Percentiles rank a stretch among this genome's conserved stretches.
These are phyloP conservation scores for Amphipoea lucens DNA, from an alignment of 2,888 invertebrate genomes.

Conservation along the genomic window DNA sequence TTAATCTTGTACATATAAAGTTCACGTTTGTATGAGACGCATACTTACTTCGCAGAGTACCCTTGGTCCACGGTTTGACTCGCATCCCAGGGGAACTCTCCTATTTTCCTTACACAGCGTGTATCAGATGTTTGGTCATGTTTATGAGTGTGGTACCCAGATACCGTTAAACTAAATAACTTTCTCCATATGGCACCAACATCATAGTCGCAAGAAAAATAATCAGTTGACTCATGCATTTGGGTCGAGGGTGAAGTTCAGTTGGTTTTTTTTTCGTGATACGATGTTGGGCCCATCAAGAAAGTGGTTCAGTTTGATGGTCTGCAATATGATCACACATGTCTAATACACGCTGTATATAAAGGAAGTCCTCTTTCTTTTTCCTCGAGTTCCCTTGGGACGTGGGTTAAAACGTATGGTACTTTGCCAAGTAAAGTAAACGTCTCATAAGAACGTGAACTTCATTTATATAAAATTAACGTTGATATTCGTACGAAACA, in stretches of 20 bases:
- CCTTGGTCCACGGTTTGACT: background rate
- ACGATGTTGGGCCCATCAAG: background rate
- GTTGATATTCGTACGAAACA: background rate
- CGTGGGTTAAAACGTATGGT: background rate
- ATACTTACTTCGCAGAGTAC: background rate
- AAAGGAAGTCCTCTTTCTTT: background rate
- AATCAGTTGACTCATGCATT: background rate
- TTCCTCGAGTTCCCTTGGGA: background rate
- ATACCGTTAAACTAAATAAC: background rate
- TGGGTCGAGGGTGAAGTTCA: background rate
- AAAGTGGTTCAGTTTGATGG: background rate
- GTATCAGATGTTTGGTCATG: background rate
- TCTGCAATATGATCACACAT: too few species aligned
- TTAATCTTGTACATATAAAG: background rate
- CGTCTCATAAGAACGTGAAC: background rate
- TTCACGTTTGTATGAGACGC: background rate
- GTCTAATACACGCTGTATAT: background rate
- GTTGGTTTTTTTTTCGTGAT: background rate
- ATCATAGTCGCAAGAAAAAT: background rate
- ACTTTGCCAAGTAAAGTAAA: background rate
- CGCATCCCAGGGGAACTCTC: background rate
- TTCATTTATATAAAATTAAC: background rate
- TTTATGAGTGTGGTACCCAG: background rate
- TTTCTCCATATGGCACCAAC: too few species aligned
- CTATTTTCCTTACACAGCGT: background rate